Conservation (phyloP, 2,797 vertebrate species). For the Dendrocincla tyrannina region DNA sequence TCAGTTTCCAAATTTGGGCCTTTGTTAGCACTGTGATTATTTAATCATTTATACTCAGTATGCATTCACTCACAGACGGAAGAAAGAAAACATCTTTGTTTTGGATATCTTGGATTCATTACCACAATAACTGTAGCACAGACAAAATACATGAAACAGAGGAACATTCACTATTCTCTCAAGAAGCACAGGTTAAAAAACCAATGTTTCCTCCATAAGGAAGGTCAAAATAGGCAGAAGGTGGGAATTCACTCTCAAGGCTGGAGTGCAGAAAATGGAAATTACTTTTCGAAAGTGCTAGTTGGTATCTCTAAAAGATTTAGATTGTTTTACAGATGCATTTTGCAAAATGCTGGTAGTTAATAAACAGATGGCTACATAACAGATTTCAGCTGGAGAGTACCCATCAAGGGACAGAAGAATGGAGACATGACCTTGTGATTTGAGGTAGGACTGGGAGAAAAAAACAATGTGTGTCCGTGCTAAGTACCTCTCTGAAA, state of each 20-base stretch:
- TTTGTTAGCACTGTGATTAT: background rate
- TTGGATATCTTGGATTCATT: background rate
- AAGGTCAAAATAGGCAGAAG: background rate
- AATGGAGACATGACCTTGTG: background rate
- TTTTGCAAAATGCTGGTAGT: conserved; percentile 9
- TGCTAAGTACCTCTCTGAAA: background rate
- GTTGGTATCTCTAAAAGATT: background rate
- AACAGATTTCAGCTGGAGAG: conserved; percentile 6
- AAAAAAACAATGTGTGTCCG: background rate
- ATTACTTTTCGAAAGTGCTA: background rate
- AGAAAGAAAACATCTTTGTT: conserved; percentile 6
- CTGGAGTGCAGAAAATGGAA: background rate
- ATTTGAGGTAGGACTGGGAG: background rate
- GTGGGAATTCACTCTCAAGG: background rate
- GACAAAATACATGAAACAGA: background rate
- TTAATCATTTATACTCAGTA: background rate
- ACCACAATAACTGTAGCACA: background rate
- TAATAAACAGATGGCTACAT: conserved; percentile 51
- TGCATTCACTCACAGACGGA: background rate
- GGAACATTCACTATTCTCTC: background rate
- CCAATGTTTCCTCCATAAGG: background rate
- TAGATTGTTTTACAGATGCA: background rate
- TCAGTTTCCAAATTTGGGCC: background rate
- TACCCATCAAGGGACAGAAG: background rate
- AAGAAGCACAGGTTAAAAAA: background rate